phyloP scores from a whole-genome alignment of 2,113 vertebrate genomes.

The Lophura nycthemera region DNA sequence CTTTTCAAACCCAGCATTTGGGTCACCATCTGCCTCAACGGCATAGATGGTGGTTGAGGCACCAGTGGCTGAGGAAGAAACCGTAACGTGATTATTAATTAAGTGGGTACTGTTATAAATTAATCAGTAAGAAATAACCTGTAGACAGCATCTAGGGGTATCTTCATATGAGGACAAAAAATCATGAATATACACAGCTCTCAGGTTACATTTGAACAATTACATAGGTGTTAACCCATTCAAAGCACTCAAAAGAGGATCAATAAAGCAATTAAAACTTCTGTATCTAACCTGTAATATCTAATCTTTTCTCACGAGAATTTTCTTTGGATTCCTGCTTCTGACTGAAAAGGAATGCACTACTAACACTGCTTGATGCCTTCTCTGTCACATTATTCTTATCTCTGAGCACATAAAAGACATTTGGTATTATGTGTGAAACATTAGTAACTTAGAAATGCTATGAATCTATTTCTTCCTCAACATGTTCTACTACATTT shows the following conservation, averaged over 20 bases:
- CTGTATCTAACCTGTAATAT: not conserved
- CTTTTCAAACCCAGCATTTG: constrained; percentile 88
- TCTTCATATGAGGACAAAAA: not conserved
- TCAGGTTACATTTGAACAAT: not conserved
- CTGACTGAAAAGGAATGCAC: not conserved
- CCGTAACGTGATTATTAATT: not conserved
- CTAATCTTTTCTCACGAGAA: not conserved
- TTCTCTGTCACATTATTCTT: not conserved
- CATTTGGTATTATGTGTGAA: not conserved
- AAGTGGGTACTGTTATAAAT: not conserved
- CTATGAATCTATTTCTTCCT: not conserved
- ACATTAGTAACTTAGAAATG: not conserved
- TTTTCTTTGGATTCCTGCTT: not conserved
- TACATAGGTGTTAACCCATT: not conserved
- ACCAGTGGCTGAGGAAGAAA: constrained; percentile 85
- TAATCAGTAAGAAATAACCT: not conserved
- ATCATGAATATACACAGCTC: not conserved
- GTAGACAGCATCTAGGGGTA: not conserved
- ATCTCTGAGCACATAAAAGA: not conserved
- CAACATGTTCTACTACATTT: not conserved
- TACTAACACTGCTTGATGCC: not conserved
- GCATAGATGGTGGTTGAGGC: constrained; percentile 96
- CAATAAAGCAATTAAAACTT: not conserved
- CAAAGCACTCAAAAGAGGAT: not conserved
- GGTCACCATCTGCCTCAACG: constrained; percentile 95